phyloP scores from a whole-genome alignment of 2,113 vertebrate genomes.

The Otolemur garnettii region DNA sequence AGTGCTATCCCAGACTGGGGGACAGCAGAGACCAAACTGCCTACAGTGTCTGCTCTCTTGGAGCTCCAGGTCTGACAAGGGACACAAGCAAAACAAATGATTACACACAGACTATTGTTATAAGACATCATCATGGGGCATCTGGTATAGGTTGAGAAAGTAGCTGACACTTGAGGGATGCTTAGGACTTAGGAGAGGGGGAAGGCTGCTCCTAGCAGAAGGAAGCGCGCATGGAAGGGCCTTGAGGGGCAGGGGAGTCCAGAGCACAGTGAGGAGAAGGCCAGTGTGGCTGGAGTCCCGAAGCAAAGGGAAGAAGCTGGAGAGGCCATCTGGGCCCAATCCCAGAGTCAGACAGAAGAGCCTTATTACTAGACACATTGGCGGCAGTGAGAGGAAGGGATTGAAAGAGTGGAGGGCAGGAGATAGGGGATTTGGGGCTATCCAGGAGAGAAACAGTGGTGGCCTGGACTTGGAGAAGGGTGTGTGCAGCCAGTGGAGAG shows the following conservation, averaged over 20 bases:
- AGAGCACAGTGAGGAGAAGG: neutral
- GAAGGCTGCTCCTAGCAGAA: neutral
- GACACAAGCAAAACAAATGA: neutral
- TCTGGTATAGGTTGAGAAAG: neutral
- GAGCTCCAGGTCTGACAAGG: neutral
- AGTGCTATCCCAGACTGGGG: neutral
- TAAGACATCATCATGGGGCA: accelerated
- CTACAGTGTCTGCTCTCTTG: neutral
- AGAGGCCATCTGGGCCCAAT: too few relatives aligned
- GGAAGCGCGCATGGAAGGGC: neutral
- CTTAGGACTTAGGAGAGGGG: neutral
- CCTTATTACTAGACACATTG: neutral
- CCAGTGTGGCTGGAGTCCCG: neutral
- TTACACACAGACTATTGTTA: neutral
- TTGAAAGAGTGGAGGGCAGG: neutral
- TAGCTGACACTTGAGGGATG: neutral
- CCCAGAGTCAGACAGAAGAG: neutral
- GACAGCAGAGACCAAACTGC: neutral
- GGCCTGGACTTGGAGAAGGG: neutral
- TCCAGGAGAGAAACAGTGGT: neutral
- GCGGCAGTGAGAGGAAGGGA: neutral
- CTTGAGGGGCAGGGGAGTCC: neutral
- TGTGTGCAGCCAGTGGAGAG: too few relatives aligned
- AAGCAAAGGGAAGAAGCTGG: neutral
- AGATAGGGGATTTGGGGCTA: neutral